Evolutionary conservation across 1,140 invertebrate species (phyloP).

Genomic region (Fopius arisanus): DNA sequence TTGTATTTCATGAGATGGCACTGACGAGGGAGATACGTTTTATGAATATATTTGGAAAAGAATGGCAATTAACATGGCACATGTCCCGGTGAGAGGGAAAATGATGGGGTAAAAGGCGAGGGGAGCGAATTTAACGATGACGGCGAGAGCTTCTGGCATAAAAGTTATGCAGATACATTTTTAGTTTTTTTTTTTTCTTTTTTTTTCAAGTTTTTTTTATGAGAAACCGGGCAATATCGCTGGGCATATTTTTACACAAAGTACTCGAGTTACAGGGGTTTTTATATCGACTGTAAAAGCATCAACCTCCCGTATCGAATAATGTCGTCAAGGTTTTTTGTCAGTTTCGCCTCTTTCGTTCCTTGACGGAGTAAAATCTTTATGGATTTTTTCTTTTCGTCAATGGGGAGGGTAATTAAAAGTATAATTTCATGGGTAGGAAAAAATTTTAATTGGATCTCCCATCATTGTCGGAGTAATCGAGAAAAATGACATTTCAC

Average conservation of each 20-base stretch:
- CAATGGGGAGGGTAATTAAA: too few species aligned
- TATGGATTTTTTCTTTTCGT: too few species aligned
- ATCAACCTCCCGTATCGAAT: neutral
- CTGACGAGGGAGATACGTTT: neutral
- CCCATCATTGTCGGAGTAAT: too few species aligned
- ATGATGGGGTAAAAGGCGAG: neutral
- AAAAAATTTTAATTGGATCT: too few species aligned
- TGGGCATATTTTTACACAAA: constrained; percentile 32
- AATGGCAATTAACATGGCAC: constrained; percentile 21
- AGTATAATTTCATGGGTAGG: too few species aligned
- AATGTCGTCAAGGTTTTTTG: neutral
- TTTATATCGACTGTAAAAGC: constrained; percentile 36
- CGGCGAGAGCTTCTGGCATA: constrained; percentile 18
- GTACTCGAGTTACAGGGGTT: constrained; percentile 30
- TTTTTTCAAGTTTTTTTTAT: constrained; percentile 24
- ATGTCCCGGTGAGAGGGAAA: neutral
- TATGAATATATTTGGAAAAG: neutral
- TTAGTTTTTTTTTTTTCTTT: too few species aligned
- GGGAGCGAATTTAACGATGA: constrained; percentile 23
- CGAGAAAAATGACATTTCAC: too few species aligned
- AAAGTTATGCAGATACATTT: constrained; percentile 34
- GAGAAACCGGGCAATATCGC: constrained; percentile 27
- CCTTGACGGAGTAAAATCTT: too few species aligned
- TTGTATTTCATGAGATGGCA: neutral
- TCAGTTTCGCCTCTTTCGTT: too few species aligned